Conservation (phyloP, 1,140 invertebrate genomes). For the Bilobella aurantiaca region DNA sequence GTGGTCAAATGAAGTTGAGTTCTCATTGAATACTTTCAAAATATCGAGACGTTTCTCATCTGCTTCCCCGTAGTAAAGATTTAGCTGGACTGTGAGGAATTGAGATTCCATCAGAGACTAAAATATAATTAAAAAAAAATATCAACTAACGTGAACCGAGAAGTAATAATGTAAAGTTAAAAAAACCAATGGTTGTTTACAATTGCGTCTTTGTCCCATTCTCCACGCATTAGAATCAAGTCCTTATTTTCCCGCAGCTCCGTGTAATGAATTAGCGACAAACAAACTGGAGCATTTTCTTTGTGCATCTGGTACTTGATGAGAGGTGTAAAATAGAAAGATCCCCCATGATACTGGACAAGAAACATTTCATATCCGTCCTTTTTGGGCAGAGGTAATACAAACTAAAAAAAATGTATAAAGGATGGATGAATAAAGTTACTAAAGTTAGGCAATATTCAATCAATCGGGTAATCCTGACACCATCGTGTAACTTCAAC, state of each 20-base stretch:
- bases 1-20: constrained; percentile 66
- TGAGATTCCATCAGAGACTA: constrained; percentile 63
- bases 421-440: too few relatives aligned
- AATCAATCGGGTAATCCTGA: too few relatives aligned
- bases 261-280: constrained; percentile 69
- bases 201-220: constrained; percentile 72
- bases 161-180: too few relatives aligned
- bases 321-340: constrained; percentile 76
- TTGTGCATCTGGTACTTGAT: constrained; percentile 77
- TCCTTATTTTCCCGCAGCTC: constrained; percentile 66
- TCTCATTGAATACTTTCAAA: constrained; percentile 58
- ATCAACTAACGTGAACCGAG: too few relatives aligned
- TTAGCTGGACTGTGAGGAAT: constrained; percentile 71
- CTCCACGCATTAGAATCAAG: constrained; percentile 74
- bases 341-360: constrained; percentile 59
- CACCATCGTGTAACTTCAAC: too few relatives aligned
- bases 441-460: too few relatives aligned
- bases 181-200: constrained; percentile 33
- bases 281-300: constrained; percentile 82
- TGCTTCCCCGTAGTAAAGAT: constrained; percentile 66
- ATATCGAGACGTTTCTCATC: constrained; percentile 53
- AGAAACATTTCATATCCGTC: constrained; percentile 83
- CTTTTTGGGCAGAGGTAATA: constrained; percentile 67
- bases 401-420: constrained; percentile 47
- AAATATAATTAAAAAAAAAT: constrained; percentile 6